Evolutionary conservation across 2,113 vertebrate genomes (phyloP).

Genomic region (Reinhardtius hippoglossoides): DNA sequence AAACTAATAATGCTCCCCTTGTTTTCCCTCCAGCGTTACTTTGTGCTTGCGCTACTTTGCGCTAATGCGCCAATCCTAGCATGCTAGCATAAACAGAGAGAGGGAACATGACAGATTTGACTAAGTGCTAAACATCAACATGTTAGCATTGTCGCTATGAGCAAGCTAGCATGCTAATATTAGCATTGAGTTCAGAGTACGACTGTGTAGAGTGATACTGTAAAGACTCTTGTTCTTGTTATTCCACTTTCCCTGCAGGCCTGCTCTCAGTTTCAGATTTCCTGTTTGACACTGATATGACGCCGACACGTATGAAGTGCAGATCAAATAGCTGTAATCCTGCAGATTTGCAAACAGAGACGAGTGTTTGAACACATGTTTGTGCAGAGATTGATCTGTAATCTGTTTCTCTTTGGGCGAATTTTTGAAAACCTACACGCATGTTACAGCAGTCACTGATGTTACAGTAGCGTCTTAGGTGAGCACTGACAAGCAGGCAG

Average conservation of each 20-base stretch:
- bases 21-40: no score
- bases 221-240: neutral
- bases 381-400: neutral
- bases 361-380: slow-evolving; percentile 24
- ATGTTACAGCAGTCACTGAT: neutral
- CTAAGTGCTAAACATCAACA: no score
- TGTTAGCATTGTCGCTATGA: neutral
- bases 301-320: slow-evolving; percentile 4
- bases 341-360: neutral
- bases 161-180: no score
- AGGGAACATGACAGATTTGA: no score
- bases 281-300: slow-evolving; percentile 28
- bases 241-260: slow-evolving; percentile 29
- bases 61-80: no score
- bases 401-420: slow-evolving; percentile 7
- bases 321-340: slow-evolving; percentile 6
- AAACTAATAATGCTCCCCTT: no score
- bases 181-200: neutral
- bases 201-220: neutral
- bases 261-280: slow-evolving; percentile 28
- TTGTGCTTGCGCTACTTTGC: no score
- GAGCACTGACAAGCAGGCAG: neutral
- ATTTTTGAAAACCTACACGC: slow-evolving; percentile 8
- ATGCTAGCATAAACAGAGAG: no score
- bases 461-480: neutral